Evolutionary conservation across 2,888 invertebrate genomes (phyloP).

Genomic region (Meghimatium bilineatum): DNA sequence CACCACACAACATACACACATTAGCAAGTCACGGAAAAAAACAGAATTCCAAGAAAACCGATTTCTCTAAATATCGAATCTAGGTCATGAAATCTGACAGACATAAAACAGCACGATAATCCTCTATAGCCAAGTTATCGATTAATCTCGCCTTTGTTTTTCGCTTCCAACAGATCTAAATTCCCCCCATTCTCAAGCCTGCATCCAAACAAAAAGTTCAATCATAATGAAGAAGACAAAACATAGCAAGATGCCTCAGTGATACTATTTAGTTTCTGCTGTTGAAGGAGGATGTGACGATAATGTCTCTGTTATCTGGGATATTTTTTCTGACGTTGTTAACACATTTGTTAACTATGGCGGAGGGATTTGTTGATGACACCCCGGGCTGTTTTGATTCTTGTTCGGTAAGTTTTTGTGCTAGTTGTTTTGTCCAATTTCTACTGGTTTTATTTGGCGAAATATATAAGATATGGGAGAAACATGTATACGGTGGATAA

Average conservation of each 20-base stretch:
- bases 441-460: too few relatives aligned
- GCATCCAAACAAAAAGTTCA: background rate
- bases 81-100: background rate
- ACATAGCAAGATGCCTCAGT: background rate
- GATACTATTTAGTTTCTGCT: background rate
- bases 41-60: too few relatives aligned
- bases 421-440: too few relatives aligned
- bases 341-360: background rate
- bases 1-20: too few relatives aligned
- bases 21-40: too few relatives aligned
- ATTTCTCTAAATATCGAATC: background rate
- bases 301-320: background rate
- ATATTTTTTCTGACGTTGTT: background rate
- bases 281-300: background rate
- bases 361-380: background rate
- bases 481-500: too few relatives aligned
- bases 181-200: background rate
- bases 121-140: background rate
- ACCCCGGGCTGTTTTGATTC: conserved; percentile 14
- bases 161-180: background rate
- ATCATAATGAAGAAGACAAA: background rate
- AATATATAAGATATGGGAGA: too few relatives aligned
- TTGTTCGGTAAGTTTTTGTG: conserved; percentile 2
- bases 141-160: background rate
- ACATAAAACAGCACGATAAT: background rate